Conservation (phyloP, 2,113 vertebrate genomes). For the Sitta europaea region DNA sequence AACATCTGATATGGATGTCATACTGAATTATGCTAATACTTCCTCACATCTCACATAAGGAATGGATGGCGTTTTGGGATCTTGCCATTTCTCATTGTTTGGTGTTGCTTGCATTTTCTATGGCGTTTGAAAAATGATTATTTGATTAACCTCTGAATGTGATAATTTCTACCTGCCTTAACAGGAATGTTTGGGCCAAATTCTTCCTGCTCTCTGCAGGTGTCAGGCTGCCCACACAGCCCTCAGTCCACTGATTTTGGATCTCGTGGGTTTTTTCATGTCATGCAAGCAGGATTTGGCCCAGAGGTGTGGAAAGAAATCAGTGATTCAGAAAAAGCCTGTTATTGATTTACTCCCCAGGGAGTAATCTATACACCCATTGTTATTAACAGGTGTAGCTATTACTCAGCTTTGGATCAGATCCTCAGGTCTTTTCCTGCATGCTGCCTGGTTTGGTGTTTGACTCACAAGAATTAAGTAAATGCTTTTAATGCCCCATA, state of each 20-base stretch:
- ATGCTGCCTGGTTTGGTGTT: conserved; percentile 47
- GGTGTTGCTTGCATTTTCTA: conserved; percentile 62
- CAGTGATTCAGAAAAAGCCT: conserved; percentile 18
- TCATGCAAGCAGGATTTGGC: conserved; percentile 14
- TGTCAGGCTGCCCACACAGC: not conserved
- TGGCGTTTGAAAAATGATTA: not conserved
- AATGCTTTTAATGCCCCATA: conserved; percentile 31
- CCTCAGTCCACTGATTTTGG: not conserved
- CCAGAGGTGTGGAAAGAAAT: not conserved
- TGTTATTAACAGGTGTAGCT: not conserved
- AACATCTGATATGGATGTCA: conserved; percentile 64
- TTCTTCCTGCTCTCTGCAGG: conserved; percentile 23
- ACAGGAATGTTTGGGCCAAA: conserved; percentile 44
- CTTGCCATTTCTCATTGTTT: conserved; percentile 60
- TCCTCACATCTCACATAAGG: conserved; percentile 3
- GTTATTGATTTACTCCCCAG: not conserved
- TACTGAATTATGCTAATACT: conserved; percentile 19
- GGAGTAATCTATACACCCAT: not conserved
- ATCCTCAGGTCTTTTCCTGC: not conserved
- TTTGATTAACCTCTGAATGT: conserved; percentile 28
- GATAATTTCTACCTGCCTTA: conserved; percentile 21
- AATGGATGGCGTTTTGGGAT: conserved; percentile 13
- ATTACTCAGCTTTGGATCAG: not conserved
- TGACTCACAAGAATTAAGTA: conserved; percentile 53
- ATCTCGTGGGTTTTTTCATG: not conserved